Conservation (phyloP, 2,888 invertebrate genomes). For the Deilephila elpenor region DNA sequence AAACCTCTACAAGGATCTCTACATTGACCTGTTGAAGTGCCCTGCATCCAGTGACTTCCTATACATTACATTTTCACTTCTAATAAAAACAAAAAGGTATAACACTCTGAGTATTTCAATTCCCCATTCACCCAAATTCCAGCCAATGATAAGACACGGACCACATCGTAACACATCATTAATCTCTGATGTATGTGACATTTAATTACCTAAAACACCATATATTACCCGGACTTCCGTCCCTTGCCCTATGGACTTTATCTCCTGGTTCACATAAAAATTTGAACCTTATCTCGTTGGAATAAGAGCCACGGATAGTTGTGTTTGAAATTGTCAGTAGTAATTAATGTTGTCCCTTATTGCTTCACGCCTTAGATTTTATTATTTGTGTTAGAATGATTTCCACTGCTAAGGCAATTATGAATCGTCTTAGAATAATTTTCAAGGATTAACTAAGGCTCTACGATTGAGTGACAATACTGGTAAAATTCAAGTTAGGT, state of each 20-base stretch:
- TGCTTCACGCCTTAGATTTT: conserved; percentile 84
- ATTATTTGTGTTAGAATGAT: conserved; percentile 52
- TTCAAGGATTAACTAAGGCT: no score
- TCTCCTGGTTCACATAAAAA: conserved; percentile 30
- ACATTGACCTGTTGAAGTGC: no score
- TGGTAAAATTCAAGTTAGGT: no score
- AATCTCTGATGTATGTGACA: conserved; percentile 84
- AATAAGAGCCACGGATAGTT: conserved; percentile 43
- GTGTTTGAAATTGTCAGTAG: conserved; percentile 41
- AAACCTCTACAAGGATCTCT: no score
- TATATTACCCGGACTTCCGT: conserved; percentile 82
- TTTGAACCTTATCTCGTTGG: conserved; percentile 38
- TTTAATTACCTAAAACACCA: conserved; percentile 85
- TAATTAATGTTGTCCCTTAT: conserved; percentile 82
- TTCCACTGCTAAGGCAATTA: background rate
- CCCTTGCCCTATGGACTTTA: conserved; percentile 61
- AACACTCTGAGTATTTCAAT: background rate
- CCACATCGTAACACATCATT: conserved; percentile 81
- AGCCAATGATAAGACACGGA: conserved; percentile 37
- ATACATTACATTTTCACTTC: no score
- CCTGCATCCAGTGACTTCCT: no score
- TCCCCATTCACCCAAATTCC: background rate
- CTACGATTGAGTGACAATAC: no score
- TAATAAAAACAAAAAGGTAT: background rate
- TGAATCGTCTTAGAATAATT: background rate